Percentiles rank a stretch among this genome's conserved stretches.
Evolutionary conservation across 1,140 invertebrate species (phyloP).

Genomic region (Drosophila malerkotliana): DNA sequence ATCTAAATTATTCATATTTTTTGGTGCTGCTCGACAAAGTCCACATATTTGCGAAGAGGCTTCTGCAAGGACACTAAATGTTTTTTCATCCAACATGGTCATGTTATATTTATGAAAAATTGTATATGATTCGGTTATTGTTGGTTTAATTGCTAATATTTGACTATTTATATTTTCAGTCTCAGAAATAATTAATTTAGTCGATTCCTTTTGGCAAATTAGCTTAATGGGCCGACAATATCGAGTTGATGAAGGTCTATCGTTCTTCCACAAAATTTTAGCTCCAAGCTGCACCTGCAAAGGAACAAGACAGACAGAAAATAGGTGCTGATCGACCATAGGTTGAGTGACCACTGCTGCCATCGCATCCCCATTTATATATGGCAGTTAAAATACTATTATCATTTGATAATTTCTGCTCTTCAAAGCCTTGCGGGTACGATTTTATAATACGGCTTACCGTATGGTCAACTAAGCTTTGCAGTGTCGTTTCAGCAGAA

Average conservation of each 20-base stretch:
- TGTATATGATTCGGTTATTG: neutral
- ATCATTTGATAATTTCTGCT: constrained; percentile 11
- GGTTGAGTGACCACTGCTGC: constrained; percentile 32
- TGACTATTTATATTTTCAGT: constrained; percentile 8
- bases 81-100: constrained; percentile 2
- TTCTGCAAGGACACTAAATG: constrained; percentile 9
- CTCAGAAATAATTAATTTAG: constrained; percentile 1
- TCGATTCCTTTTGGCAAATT: neutral
- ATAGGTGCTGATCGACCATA: constrained; percentile 32
- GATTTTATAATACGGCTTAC: constrained; percentile 28
- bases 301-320: constrained; percentile 30
- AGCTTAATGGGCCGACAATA: too few relatives aligned
- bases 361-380: constrained; percentile 41
- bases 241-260: constrained; percentile 2
- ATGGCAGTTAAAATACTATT: constrained; percentile 20
- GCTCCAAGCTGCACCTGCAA: constrained; percentile 29
- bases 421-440: constrained; percentile 15
- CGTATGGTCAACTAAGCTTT: constrained; percentile 38
- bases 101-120: constrained; percentile 7
- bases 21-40: constrained; percentile 4
- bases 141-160: neutral
- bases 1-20: too few relatives aligned
- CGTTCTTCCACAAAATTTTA: constrained; percentile 27
- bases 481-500: constrained; percentile 25
- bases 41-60: constrained; percentile 9